A percentile compares a stretch with the other conserved stretches of the same genome.
These are phyloP conservation scores for Capreolus pygargus DNA, from an alignment of 2,113 vertebrate genomes.

Conservation along the genomic window DNA sequence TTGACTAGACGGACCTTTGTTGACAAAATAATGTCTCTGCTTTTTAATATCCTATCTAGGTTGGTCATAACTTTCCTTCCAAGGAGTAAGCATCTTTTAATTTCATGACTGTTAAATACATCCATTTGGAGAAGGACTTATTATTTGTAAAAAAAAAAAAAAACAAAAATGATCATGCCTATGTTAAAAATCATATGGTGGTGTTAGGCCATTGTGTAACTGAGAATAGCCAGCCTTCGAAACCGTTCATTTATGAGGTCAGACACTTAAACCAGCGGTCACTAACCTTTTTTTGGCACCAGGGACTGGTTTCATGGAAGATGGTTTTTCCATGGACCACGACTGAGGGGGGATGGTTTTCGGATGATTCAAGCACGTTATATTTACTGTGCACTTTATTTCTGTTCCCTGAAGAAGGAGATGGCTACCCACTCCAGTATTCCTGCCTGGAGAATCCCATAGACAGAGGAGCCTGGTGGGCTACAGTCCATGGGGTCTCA, in stretches of 20 bases:
- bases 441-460: not conserved
- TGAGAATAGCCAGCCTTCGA: not conserved
- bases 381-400: not conserved
- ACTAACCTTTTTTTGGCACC: not conserved
- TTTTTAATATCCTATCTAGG: not conserved
- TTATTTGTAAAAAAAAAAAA: not conserved
- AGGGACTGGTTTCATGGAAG: not conserved
- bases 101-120: not conserved
- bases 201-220: too few species aligned
- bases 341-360: accelerated
- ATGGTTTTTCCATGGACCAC: accelerated
- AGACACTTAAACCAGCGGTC: accelerated
- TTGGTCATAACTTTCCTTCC: not conserved
- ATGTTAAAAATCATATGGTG: not conserved
- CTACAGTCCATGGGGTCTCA: not conserved
- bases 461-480: not conserved
- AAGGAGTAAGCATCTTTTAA: not conserved
- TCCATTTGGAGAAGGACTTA: not conserved
- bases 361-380: not conserved
- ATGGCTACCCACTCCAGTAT: not conserved
- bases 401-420: not conserved
- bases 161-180: accelerated
- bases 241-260: not conserved
- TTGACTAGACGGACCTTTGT: not conserved
- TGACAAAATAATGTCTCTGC: not conserved